Base-by-base conservation (phyloP, 23 tunicate species). In the Styela plicata region DNA sequence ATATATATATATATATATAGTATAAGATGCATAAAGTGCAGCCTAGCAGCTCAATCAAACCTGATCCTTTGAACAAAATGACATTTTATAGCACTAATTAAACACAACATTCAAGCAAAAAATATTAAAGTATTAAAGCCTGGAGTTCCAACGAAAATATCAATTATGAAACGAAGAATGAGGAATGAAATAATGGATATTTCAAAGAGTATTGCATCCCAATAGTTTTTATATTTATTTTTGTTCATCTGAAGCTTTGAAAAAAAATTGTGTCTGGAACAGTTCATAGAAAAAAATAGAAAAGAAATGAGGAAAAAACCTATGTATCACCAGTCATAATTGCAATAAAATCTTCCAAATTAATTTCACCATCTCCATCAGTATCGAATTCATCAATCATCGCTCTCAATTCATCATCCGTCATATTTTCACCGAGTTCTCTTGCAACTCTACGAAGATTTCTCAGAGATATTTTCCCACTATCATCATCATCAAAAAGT, bases 381-480 rank as follows among this genome's bases (percentile, higher is more conserved):
- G 86, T 79, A 70, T 95, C 99, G 70, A 95, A 95, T 75, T 95
- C 99, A 79, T 95, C 99, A 64, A 95, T 87, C 99, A 95, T 95
- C 17, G 96, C 91, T 34, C 91, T 74, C 26, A 95, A 34, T 86
- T 95, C 99, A n/a, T 95, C 99, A 65, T 95, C 99, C 3, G 90
- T 69, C 85, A 95, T 82, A 3, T 83, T 90, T 74, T 95, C 99
- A 2, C 99, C 99, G 5, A 95, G 87, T 80, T 95, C 96, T 17
- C 95, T 82, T 2, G 95, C 95, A 1, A 90, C 99, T 73, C 95
- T 80, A n/a, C 99, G 88, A 33, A 95, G 79, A 36, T 95, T 90
- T 63, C 99, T 74, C 18, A 91, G 83, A 69, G 98, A 93, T 74
- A 95, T 95, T 86, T 90, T 95, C n/a, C 99, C 99, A 53, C 80